phyloP scores from a whole-genome alignment of 2,888 invertebrate species.

The Drosophila kuntzei region DNA sequence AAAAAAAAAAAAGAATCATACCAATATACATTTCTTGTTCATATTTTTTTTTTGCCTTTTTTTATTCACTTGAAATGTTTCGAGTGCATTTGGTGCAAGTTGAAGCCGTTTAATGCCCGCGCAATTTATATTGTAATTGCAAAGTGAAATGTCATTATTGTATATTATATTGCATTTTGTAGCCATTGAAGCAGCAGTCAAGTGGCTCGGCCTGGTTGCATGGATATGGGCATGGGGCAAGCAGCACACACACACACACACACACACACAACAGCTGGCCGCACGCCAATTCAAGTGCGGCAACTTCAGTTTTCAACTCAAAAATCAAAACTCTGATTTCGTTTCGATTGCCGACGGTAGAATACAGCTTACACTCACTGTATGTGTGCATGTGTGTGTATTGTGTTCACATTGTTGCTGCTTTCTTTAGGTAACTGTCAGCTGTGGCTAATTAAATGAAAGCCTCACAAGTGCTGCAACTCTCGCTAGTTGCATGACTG shows the following conservation, averaged over 20 bases:
- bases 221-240: slow-evolving; percentile 14
- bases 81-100: slow-evolving; percentile 68
- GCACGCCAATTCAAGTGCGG: slow-evolving; percentile 57
- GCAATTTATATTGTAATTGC: slow-evolving; percentile 77
- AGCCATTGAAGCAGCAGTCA: slow-evolving; percentile 77
- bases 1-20: slow-evolving; percentile 18
- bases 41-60: slow-evolving; percentile 14
- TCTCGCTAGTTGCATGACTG: slow-evolving; percentile 69
- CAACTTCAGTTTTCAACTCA: slow-evolving; percentile 52
- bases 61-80: slow-evolving; percentile 70
- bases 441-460: slow-evolving; percentile 80
- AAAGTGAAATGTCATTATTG: slow-evolving; percentile 77
- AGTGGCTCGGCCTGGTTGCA: slow-evolving; percentile 58
- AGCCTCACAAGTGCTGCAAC: slow-evolving; percentile 71
- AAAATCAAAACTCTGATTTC: slow-evolving; percentile 26
- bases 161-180: slow-evolving; percentile 71
- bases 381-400: slow-evolving; percentile 1
- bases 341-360: slow-evolving; percentile 43
- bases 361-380: slow-evolving; percentile 32
- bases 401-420: slow-evolving; percentile 38
- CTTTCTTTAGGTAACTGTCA: slow-evolving; percentile 76
- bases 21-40: slow-evolving; percentile 12
- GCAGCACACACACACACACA: slow-evolving; percentile 13
- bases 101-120: slow-evolving; percentile 77
- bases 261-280: slow-evolving; percentile 55